These are phyloP conservation scores for Coluber constrictor DNA, from an alignment of 2,797 vertebrate species.

Conservation along the genomic window DNA sequence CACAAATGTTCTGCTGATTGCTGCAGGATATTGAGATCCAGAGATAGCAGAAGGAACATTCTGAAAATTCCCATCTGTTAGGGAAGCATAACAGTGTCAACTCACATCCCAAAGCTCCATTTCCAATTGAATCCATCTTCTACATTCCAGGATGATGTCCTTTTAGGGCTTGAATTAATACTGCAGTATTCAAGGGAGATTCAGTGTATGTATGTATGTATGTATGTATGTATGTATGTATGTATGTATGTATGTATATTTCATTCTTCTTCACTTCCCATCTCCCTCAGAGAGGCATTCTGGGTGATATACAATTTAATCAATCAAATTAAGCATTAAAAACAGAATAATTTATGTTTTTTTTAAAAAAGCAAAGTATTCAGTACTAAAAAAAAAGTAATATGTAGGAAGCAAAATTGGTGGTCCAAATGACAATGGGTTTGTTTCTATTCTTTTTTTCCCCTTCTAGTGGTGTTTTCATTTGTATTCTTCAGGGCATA, in stretches of 20 bases:
- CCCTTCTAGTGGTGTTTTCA: neutral
- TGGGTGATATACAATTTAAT: neutral
- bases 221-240: too few relatives aligned
- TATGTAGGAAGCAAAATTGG: neutral
- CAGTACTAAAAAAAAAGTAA: neutral
- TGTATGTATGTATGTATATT: too few relatives aligned
- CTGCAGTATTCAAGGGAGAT: too few relatives aligned
- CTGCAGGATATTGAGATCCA: too few relatives aligned
- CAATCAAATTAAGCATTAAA: neutral
- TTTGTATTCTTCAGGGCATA: too few relatives aligned
- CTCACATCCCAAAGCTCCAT: neutral
- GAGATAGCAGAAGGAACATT: neutral
- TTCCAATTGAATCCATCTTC: too few relatives aligned
- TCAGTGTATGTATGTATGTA: too few relatives aligned
- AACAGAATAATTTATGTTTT: neutral
- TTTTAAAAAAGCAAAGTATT: neutral
- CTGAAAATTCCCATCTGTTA: neutral
- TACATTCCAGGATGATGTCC: too few relatives aligned
- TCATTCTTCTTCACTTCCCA: neutral
- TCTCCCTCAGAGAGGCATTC: neutral
- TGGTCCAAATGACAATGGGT: fast-evolving
- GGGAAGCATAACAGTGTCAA: neutral
- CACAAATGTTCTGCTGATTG: neutral
- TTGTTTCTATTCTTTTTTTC: neutral
- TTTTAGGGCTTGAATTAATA: too few relatives aligned